Conservation (phyloP, 2,797 vertebrate species). For the Cheirogaleus major region DNA sequence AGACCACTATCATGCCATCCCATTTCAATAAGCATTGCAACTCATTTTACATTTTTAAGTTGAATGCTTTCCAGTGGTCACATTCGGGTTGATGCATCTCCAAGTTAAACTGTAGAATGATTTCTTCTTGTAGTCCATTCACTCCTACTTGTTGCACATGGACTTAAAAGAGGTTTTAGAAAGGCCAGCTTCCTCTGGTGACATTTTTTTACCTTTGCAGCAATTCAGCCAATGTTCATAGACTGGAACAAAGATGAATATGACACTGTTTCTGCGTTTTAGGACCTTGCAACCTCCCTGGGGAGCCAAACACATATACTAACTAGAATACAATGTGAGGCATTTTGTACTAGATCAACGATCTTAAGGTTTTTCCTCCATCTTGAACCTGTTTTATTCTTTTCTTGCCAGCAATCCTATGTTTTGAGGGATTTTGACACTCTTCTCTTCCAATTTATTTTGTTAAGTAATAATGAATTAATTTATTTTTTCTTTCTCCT, state of each 20-base stretch:
- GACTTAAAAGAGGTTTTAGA: not conserved
- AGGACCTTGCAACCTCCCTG: not conserved
- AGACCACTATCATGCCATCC: not conserved
- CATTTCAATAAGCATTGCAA: not conserved
- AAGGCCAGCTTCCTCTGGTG: not conserved
- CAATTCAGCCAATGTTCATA: not conserved
- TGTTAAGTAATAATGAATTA: constrained; percentile 11
- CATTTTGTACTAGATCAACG: not conserved
- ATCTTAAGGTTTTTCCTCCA: not conserved
- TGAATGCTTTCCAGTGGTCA: not conserved
- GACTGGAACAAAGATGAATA: not conserved
- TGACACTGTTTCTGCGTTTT: not conserved
- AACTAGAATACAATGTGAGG: not conserved
- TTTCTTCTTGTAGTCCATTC: not conserved
- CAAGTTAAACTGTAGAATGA: not conserved
- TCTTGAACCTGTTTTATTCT: not conserved
- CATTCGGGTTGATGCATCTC: not conserved
- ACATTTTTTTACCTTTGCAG: not conserved
- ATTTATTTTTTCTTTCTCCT: not conserved
- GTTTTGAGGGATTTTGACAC: constrained; percentile 5
- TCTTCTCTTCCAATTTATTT: too few relatives aligned
- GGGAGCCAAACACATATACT: not conserved
- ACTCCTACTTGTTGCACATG: not conserved
- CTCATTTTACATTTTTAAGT: constrained; percentile 9
- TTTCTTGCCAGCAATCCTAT: not conserved